Evolutionary conservation across 2,797 vertebrate species (phyloP), one percentile per base, ranked within the genome.

Genomic region (Alauda arvensis): DNA sequence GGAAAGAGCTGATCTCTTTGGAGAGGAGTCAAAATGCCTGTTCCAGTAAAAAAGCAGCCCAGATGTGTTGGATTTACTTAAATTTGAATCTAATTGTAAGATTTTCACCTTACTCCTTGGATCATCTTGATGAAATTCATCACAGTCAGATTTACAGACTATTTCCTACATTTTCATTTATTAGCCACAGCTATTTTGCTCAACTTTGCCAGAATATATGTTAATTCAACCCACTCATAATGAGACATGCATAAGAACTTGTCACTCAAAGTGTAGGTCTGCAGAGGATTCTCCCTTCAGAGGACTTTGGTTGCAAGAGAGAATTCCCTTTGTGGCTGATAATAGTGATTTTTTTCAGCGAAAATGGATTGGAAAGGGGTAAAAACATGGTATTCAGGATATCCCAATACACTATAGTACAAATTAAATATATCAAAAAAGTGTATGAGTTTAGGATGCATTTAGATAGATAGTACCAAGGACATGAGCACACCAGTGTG

Each of bases 161-260:
- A 83, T 94, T 96, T 96, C 77, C 78, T 95, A 74, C 86, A 78
- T 77, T 82, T 86, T 95, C 65, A 9, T 83, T 94, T 96, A 96
- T 96, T 95, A 96, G 72, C 88, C 91, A 95, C 85, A 94, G 95
- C 85, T 96, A 95, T 94, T 94, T 96, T 92, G 89, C 91, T 94
- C 87, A 93, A 77, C 89, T 89, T 89, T 89, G 87, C 91, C 90
- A 93, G 93, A 95, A 95, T 96, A 96, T 96, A 97, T 96, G 94
- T 94, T 96, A 97, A 97, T 97, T 95, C 86, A 93, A 45, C 94
- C 89, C 74, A 88, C 93, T 94, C 83, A 87, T 95, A 94, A 96
- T 95, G 87, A 91, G 91, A 92, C 95, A 89, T 7, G 4, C 18
- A 10, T 96, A 95, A 96, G 95, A 97, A 96, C 92, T 95, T 97